Conservation (phyloP, 2,797 vertebrate species). For the Anabas testudineus region DNA sequence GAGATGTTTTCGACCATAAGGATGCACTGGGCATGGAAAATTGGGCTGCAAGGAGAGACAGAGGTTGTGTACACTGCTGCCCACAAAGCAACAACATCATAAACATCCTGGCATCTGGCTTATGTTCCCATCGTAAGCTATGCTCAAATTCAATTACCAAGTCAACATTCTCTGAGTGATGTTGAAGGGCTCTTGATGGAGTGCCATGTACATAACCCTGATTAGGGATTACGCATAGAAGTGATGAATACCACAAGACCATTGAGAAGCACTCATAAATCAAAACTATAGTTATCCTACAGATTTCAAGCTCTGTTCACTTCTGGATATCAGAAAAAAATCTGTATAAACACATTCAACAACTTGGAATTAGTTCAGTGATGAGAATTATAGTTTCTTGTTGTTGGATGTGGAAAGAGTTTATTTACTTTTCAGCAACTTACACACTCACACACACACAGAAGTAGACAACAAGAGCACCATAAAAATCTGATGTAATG, state of each 20-base stretch:
- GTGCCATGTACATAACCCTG: constrained; percentile 67
- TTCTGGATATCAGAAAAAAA: constrained; percentile 45
- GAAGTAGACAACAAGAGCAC: constrained; percentile 4
- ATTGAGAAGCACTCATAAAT: constrained; percentile 70
- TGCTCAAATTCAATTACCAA: constrained; percentile 72
- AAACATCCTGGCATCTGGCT: constrained; percentile 83
- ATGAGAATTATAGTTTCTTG: constrained; percentile 41
- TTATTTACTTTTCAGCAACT: constrained; percentile 28
- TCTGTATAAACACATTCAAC: constrained; percentile 51
- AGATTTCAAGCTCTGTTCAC: constrained; percentile 51
- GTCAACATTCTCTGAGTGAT: constrained; percentile 71
- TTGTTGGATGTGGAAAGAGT: constrained; percentile 28
- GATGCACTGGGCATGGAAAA: constrained; percentile 69
- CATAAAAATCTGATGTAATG: constrained; percentile 14
- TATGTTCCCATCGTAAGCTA: constrained; percentile 74
- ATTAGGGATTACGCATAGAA: constrained; percentile 71
- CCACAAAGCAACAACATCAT: constrained; percentile 74
- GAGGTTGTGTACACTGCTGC: constrained; percentile 74
- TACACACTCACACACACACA: constrained; percentile 22
- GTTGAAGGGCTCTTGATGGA: constrained; percentile 69
- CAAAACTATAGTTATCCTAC: constrained; percentile 53
- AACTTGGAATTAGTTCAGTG: constrained; percentile 43
- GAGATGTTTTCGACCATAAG: constrained; percentile 53
- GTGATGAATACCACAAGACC: constrained; percentile 59
- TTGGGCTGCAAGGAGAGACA: constrained; percentile 54